Conservation (phyloP, 2,888 invertebrate genomes). For the Fragum sueziense region DNA sequence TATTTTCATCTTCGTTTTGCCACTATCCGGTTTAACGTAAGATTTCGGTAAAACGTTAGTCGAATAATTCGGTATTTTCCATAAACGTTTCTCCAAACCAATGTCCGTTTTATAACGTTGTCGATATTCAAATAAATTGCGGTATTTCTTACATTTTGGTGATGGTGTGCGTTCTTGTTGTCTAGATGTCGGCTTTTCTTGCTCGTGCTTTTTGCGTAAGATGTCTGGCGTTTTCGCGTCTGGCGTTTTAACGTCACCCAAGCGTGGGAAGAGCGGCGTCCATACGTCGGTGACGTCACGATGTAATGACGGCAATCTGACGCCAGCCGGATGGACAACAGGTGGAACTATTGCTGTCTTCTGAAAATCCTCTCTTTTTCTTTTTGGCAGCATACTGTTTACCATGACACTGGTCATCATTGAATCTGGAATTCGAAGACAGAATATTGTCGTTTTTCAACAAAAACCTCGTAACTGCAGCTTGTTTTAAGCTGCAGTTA, state of each 20-base stretch:
- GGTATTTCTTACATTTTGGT: conserved; percentile 33
- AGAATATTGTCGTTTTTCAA: too few species aligned
- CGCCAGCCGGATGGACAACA: conserved; percentile 33
- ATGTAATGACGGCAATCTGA: conserved; percentile 21
- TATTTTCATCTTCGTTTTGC: conserved; percentile 10
- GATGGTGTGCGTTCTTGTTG: neutral
- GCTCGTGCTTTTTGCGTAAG: too few species aligned
- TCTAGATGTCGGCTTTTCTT: neutral
- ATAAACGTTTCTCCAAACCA: conserved; percentile 38
- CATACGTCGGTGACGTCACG: conserved; percentile 40
- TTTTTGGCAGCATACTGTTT: neutral
- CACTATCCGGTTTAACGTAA: neutral
- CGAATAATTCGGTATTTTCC: conserved; percentile 53
- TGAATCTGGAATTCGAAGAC: neutral
- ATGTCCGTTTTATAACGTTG: conserved; percentile 30
- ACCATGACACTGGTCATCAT: conserved; percentile 12
- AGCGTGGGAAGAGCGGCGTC: conserved; percentile 28
- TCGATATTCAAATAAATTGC: conserved; percentile 51
- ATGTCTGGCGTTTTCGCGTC: neutral
- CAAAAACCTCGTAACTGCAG: too few species aligned
- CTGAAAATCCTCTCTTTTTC: neutral
- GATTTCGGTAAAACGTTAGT: conserved; percentile 42
- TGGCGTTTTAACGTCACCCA: neutral
- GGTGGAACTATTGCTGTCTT: conserved; percentile 29
- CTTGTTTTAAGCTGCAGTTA: too few species aligned